Evolutionary conservation across 1,140 invertebrate species (phyloP).

Genomic region (Copidosoma floridanum): DNA sequence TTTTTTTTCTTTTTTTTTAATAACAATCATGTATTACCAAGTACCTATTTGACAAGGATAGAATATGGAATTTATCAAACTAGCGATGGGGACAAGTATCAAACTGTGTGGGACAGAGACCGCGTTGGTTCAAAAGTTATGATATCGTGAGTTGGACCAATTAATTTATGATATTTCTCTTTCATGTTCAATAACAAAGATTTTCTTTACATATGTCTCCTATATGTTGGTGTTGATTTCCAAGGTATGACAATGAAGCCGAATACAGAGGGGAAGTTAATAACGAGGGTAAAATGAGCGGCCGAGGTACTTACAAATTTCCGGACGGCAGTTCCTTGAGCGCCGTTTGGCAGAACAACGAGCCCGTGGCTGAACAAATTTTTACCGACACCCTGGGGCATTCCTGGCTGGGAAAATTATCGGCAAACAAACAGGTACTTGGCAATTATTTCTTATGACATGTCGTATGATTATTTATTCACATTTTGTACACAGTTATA

Average conservation of each 20-base stretch:
- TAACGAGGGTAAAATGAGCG: slow-evolving; percentile 23
- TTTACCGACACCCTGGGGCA: slow-evolving; percentile 31
- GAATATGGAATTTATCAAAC: slow-evolving; percentile 32
- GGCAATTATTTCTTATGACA: too few species aligned
- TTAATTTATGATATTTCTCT: background rate
- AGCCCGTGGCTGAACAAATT: slow-evolving; percentile 22
- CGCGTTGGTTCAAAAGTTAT: slow-evolving; percentile 7
- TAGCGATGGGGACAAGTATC: slow-evolving; percentile 33
- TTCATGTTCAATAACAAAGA: background rate
- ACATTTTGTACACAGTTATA: too few species aligned
- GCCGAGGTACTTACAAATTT: slow-evolving; percentile 33
- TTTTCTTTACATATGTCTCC: background rate
- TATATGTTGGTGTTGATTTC: too few species aligned
- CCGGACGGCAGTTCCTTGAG: slow-evolving; percentile 30
- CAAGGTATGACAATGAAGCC: slow-evolving; percentile 33
- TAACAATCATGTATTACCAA: too few species aligned
- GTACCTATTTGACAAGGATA: too few species aligned
- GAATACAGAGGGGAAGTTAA: slow-evolving; percentile 32
- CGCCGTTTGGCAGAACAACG: slow-evolving; percentile 30
- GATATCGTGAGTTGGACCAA: slow-evolving; percentile 20
- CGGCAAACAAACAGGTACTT: background rate
- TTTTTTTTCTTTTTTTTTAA: too few species aligned
- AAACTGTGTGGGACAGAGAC: slow-evolving; percentile 31
- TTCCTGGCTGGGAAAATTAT: slow-evolving; percentile 25
- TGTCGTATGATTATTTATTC: too few species aligned